phyloP scores from a whole-genome alignment of 2,797 vertebrate species.

The Echeneis naucrates region DNA sequence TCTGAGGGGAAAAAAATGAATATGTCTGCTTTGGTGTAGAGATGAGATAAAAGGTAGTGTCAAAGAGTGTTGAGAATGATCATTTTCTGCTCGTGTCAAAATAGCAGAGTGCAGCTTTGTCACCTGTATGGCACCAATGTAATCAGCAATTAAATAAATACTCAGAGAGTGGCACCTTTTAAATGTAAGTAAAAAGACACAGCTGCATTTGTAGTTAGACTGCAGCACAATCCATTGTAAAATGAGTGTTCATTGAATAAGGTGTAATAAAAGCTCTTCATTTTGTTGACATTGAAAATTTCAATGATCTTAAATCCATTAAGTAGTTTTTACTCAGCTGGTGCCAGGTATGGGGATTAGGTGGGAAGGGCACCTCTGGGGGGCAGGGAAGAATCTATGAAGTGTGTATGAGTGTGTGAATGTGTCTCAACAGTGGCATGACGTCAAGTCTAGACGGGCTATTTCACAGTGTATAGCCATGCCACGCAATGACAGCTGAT shows the following conservation, averaged over 20 bases:
- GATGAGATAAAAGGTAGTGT: not conserved
- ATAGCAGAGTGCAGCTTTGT: not conserved
- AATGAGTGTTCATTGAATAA: conserved; percentile 11
- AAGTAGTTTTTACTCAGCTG: conserved; percentile 52
- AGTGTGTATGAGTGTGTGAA: conserved; percentile 42
- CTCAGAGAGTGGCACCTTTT: conserved; percentile 11
- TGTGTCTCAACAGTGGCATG: conserved; percentile 73
- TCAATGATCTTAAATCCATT: conserved; percentile 29
- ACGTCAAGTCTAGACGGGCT: conserved; percentile 83
- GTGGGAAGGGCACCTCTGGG: conserved; percentile 73
- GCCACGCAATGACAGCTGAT: conserved; percentile 76
- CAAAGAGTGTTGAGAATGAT: not conserved
- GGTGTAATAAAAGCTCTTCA: conserved; percentile 9
- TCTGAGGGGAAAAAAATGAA: not conserved
- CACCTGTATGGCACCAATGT: conserved; percentile 1
- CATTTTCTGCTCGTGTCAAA: not conserved
- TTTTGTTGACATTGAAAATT: conserved; percentile 34
- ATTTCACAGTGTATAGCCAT: conserved; percentile 76
- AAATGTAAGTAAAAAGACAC: not conserved
- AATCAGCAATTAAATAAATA: too few relatives aligned
- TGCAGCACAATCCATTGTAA: not conserved
- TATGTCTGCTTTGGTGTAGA: not conserved
- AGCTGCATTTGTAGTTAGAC: not conserved
- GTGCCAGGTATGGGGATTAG: conserved; percentile 73
- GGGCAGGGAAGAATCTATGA: conserved; percentile 58